phyloP scores from a whole-genome alignment of 1,140 invertebrate species.

The Homarus americanus region DNA sequence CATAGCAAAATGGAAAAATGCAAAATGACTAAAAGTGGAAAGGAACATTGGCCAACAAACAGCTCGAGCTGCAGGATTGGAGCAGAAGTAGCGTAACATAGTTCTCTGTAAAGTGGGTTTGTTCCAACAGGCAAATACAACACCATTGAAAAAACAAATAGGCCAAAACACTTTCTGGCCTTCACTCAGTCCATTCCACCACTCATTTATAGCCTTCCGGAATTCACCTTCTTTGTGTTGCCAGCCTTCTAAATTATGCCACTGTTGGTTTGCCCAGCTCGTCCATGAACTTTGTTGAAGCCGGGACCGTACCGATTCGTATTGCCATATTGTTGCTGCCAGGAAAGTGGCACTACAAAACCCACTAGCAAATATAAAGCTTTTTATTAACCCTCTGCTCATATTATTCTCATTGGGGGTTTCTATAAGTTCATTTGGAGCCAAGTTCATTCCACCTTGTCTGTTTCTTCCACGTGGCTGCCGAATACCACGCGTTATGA shows the following conservation, averaged over 20 bases:
- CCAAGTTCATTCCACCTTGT: slow-evolving; percentile 57
- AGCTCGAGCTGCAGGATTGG: slow-evolving; percentile 87
- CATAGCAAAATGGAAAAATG: slow-evolving; percentile 88
- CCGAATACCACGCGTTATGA: slow-evolving; percentile 29
- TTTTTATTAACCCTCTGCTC: slow-evolving; percentile 58
- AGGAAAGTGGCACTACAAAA: slow-evolving; percentile 86
- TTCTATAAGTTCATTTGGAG: slow-evolving; percentile 53
- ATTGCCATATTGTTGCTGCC: slow-evolving; percentile 91
- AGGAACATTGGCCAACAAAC: slow-evolving; percentile 93
- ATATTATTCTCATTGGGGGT: slow-evolving; percentile 55
- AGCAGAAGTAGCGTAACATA: slow-evolving; percentile 93
- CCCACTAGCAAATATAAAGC: slow-evolving; percentile 63
- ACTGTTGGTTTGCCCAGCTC: slow-evolving; percentile 50
- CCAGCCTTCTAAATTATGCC: slow-evolving; percentile 72
- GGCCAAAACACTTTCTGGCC: slow-evolving; percentile 89
- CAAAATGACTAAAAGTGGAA: slow-evolving; percentile 96
- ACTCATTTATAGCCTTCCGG: slow-evolving; percentile 82
- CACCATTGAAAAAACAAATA: slow-evolving; percentile 87
- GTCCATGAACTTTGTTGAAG: slow-evolving; percentile 77
- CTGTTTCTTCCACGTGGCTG: slow-evolving; percentile 45
- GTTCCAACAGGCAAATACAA: slow-evolving; percentile 91
- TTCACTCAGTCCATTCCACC: slow-evolving; percentile 87
- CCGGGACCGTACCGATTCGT: slow-evolving; percentile 87
- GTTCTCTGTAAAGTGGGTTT: slow-evolving; percentile 84
- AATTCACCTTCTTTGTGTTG: slow-evolving; percentile 79